phyloP scores from a whole-genome alignment of 2,888 invertebrate genomes.

The Flabesymbios commensalis region DNA sequence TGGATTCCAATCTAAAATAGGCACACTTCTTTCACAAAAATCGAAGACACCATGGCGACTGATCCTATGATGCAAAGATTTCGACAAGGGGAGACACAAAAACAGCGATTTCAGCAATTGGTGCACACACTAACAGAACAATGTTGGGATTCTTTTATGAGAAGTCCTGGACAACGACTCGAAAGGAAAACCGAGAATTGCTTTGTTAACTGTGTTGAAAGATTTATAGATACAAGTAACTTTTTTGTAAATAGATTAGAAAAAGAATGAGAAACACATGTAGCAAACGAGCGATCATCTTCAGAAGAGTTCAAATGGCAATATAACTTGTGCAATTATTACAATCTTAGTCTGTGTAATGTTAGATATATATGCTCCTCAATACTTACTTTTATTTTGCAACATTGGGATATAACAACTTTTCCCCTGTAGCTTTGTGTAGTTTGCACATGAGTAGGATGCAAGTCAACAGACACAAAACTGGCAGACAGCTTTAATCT shows the following conservation, averaged over 20 bases:
- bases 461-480: no score
- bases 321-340: no score
- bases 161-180: constrained; percentile 67
- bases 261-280: constrained; percentile 43
- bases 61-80: constrained; percentile 68
- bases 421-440: no score
- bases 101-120: constrained; percentile 71
- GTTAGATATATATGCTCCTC: no score
- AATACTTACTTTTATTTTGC: no score
- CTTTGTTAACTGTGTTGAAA: constrained; percentile 73
- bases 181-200: constrained; percentile 71
- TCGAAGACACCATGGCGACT: no score
- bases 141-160: constrained; percentile 74
- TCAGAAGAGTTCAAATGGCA: constrained; percentile 14
- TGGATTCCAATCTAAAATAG: no score
- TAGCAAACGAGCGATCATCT: neutral
- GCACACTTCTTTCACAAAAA: no score
- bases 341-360: no score
- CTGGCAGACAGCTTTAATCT: no score
- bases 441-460: no score
- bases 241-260: constrained; percentile 72
- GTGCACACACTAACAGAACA: constrained; percentile 71
- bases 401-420: no score
- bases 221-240: constrained; percentile 74
- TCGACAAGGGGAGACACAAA: constrained; percentile 70